Evolutionary conservation across 2,888 invertebrate genomes (phyloP).

Genomic region (Nephrotoma appendiculata): DNA sequence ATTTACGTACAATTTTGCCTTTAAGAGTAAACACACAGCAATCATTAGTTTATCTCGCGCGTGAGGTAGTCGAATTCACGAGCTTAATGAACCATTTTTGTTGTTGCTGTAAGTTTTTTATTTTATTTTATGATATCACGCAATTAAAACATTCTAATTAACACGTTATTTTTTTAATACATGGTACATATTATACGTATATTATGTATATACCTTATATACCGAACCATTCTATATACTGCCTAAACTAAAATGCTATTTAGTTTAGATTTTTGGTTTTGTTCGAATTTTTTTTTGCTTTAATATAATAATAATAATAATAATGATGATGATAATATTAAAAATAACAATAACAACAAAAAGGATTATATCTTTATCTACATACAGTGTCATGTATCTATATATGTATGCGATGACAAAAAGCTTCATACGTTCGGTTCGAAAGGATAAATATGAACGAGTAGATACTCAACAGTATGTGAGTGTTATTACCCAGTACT

Average conservation of each 20-base stretch:
- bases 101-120: not conserved
- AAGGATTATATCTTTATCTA: not conserved
- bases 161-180: constrained; percentile 16
- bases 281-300: not conserved
- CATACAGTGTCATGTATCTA: not conserved
- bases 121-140: constrained; percentile 22
- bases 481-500: not conserved
- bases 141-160: constrained; percentile 25
- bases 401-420: not conserved
- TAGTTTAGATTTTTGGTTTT: not conserved
- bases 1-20: not conserved
- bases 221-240: not conserved
- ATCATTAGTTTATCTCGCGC: constrained; percentile 22
- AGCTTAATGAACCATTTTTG: constrained; percentile 35
- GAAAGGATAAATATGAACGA: not conserved
- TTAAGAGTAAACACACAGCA: constrained; percentile 7
- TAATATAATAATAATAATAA: not conserved
- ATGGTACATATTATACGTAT: not conserved
- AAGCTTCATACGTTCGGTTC: not conserved
- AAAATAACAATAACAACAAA: not conserved
- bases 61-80: constrained; percentile 35
- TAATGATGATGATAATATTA: not conserved
- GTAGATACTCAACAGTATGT: not conserved
- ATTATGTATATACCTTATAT: not conserved
- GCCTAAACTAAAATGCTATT: not conserved